Conservation (phyloP, 2,113 vertebrate species). For the Chloropsis cyanopogon region DNA sequence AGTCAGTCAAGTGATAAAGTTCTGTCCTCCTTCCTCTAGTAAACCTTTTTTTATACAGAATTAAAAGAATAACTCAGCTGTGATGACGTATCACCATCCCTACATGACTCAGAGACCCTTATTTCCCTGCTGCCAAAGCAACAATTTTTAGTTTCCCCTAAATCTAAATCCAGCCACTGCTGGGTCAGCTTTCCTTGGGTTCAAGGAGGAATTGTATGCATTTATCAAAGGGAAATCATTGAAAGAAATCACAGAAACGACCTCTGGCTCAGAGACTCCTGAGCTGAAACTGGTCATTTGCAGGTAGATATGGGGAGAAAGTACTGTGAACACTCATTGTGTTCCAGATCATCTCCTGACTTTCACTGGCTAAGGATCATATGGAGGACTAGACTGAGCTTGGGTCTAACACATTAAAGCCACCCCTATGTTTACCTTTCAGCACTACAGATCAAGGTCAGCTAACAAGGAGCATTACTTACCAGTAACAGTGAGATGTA, state of each 20-base stretch:
- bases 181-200: neutral
- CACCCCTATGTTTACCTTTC: neutral
- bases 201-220: neutral
- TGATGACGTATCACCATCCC: fast-evolving
- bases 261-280: neutral
- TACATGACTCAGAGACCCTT: neutral
- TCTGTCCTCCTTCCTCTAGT: neutral
- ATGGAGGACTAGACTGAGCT: neutral
- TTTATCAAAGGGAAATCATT: neutral
- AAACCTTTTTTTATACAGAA: neutral
- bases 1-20: neutral
- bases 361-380: neutral
- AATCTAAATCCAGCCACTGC: neutral
- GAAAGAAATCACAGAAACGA: neutral
- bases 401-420: neutral
- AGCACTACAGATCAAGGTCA: neutral
- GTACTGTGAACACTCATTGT: neutral
- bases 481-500: slow-evolving; percentile 82
- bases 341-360: neutral
- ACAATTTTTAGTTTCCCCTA: neutral
- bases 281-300: neutral
- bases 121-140: neutral
- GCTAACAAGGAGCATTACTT: slow-evolving; percentile 19
- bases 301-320: neutral
- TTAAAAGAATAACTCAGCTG: neutral